phyloP scores from a whole-genome alignment of 2,113 vertebrate genomes.

The Caretta caretta region DNA sequence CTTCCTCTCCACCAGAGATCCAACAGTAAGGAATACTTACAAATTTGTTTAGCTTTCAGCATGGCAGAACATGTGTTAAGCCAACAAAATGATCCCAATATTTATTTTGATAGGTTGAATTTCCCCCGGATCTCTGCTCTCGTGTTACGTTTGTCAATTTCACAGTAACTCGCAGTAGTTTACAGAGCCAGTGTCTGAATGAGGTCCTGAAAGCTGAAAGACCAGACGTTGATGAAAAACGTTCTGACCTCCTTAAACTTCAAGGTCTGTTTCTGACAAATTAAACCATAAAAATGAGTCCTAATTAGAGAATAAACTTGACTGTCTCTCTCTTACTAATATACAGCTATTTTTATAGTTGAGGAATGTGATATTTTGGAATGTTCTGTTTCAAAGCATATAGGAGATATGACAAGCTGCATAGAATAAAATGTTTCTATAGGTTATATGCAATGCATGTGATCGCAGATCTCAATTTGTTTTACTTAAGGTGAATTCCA shows the following conservation, averaged over 20 bases:
- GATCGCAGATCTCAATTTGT: background rate
- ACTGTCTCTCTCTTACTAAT: background rate
- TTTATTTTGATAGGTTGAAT: slow-evolving; percentile 89
- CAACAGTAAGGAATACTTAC: slow-evolving; percentile 84
- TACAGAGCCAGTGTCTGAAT: slow-evolving; percentile 99
- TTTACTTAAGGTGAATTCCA: slow-evolving; percentile 92
- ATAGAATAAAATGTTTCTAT: background rate
- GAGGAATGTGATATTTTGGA: background rate
- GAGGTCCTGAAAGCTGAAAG: slow-evolving; percentile 98
- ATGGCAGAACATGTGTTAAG: rapidly evolving
- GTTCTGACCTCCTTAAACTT: slow-evolving; percentile 96
- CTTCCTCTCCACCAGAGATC: slow-evolving; percentile 97
- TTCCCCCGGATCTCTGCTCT: slow-evolving; percentile 97
- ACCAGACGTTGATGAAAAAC: slow-evolving; percentile 98
- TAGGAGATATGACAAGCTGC: background rate
- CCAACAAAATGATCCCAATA: rapidly evolving
- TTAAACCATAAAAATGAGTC: background rate
- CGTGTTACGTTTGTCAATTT: slow-evolving; percentile 99
- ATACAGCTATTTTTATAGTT: background rate
- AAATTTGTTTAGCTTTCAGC: rapidly evolving
- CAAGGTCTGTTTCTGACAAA: slow-evolving; percentile 83
- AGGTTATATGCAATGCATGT: background rate
- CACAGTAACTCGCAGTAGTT: slow-evolving; percentile 97
- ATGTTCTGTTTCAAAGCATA: background rate
- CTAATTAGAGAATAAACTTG: background rate